Evolutionary conservation across 2,113 vertebrate species (phyloP), one percentile per base, ranked within the genome.

Genomic region (Nicator chloris): DNA sequence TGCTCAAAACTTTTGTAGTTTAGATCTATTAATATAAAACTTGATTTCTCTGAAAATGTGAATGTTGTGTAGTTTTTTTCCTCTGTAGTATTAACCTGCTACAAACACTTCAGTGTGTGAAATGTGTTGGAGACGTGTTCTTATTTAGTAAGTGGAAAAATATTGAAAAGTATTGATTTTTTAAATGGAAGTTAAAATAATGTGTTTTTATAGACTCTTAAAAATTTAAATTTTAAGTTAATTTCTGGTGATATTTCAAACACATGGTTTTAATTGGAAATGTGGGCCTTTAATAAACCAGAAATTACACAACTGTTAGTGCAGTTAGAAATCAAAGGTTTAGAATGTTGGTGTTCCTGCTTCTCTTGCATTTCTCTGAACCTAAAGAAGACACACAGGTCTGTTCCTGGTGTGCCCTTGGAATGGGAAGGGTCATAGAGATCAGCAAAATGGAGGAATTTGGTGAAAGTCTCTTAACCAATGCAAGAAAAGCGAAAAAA

Each of bases 121-220:
- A 83, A 42, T 65, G 27, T 0, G 0, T 50, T 83, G 26, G 16
- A 60, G 28, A 18, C 35, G 35, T 0, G 4, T 64, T 50, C 15
- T 82, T 92, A 60, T 60, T 94, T 68, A 66, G 18, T 56, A 64
- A 56, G 49, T 49, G 16, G 23, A 40, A 75, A 71, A 82, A 37
- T 70, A 70, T 0, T 53, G n/a, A 50, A 50, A 90, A 40, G 1
- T 56, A 50, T 39, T 69, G 13, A 15, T 23, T 22, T 70, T 64
- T 82, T 4, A 0, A 28, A 60, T 13, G 82, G 22, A 40, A 85
- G 50, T 68, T 78, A 50, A 49, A 91, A 59, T 30, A n/a, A 71
- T 33, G 4, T 68, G 21, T 4, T 71, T 83, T 63, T 82, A 24
- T 79, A 6, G 28, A 26, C 9, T 45, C 17, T 24, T 84, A 17